phyloP scores from a whole-genome alignment of 1,140 invertebrate species.

The Ceratosolen solmsi region DNA sequence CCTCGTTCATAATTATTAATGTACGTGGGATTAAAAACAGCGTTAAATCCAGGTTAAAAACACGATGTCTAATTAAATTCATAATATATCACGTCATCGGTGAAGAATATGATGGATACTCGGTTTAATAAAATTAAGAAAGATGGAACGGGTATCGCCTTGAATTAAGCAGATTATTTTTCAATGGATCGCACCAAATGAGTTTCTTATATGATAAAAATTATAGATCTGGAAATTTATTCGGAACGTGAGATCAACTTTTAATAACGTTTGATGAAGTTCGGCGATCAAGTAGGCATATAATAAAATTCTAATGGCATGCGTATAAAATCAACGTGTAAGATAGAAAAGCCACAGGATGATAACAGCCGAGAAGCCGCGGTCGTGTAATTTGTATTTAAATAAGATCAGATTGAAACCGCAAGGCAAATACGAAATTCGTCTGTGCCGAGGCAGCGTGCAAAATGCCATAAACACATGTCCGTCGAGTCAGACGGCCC shows the following conservation, averaged over 20 bases:
- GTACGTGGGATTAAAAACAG: too few relatives aligned
- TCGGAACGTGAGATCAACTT: neutral
- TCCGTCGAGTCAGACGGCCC: neutral
- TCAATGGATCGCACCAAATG: neutral
- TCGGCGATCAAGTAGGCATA: constrained; percentile 27
- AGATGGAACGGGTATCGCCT: too few relatives aligned
- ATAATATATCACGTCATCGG: too few relatives aligned
- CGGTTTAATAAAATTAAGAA: too few relatives aligned
- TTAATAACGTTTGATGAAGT: constrained; percentile 32
- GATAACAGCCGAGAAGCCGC: constrained; percentile 53
- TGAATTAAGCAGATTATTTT: neutral
- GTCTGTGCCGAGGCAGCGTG: constrained; percentile 13
- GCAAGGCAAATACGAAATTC: constrained; percentile 67
- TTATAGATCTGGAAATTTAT: neutral
- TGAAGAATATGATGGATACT: too few relatives aligned
- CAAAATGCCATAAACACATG: constrained; percentile 39
- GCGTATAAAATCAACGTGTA: neutral
- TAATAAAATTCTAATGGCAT: constrained; percentile 19
- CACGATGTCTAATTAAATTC: too few relatives aligned
- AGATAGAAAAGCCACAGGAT: constrained; percentile 54
- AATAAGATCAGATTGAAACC: constrained; percentile 68
- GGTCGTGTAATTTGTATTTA: constrained; percentile 70
- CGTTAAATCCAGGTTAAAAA: too few relatives aligned
- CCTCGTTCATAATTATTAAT: too few relatives aligned
- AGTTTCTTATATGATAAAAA: neutral